phyloP scores from a whole-genome alignment of 2,797 vertebrate genomes.

The Mus caroli region DNA sequence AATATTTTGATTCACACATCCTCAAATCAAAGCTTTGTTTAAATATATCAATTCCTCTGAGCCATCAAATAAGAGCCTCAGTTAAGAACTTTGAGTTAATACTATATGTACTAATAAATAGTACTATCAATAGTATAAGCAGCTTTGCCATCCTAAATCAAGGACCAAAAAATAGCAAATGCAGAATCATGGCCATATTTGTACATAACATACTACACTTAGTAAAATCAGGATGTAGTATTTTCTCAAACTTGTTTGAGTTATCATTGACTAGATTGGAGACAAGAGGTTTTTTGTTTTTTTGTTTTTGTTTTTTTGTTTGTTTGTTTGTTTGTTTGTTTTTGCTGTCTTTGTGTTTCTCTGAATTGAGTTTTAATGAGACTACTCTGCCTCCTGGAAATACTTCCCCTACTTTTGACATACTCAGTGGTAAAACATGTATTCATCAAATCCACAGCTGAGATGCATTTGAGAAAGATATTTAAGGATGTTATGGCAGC shows the following conservation, averaged over 20 bases:
- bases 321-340: too few relatives aligned
- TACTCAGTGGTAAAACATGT: not conserved
- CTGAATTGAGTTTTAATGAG: constrained; percentile 70
- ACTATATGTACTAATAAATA: not conserved
- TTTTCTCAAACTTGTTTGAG: constrained; percentile 6
- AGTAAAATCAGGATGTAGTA: not conserved
- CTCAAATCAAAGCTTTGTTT: not conserved
- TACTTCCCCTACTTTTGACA: constrained; percentile 35
- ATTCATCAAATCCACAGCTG: not conserved
- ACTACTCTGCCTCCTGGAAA: constrained; percentile 55
- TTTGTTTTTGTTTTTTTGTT: too few relatives aligned
- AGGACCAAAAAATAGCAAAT: not conserved
- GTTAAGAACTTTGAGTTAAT: not conserved
- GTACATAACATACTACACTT: not conserved
- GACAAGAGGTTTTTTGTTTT: not conserved
- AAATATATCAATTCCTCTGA: not conserved
- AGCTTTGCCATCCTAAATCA: constrained; percentile 19
- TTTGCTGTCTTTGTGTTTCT: constrained; percentile 17
- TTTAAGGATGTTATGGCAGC: constrained; percentile 50
- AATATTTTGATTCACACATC: constrained; percentile 17
- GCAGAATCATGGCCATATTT: not conserved
- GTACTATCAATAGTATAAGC: not conserved
- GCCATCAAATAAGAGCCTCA: not conserved
- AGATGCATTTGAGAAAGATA: constrained; percentile 59
- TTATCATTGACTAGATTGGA: not conserved